Evolutionary conservation across 2,888 invertebrate species (phyloP).

Genomic region (Dyspetes luteomarginatus): DNA sequence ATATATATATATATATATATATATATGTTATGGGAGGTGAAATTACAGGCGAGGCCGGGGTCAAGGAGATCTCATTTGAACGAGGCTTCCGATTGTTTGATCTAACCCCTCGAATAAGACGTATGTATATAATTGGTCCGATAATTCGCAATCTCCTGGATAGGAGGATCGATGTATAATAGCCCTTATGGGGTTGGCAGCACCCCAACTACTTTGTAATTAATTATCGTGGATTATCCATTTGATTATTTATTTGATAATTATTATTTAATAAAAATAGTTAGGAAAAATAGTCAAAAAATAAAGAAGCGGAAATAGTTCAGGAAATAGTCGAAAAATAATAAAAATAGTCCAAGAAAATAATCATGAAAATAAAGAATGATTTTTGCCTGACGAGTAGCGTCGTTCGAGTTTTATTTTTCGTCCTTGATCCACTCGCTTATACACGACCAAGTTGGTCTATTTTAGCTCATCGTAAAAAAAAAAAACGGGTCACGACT

Average conservation of each 20-base stretch:
- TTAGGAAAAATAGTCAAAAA: too few species aligned
- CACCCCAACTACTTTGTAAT: too few species aligned
- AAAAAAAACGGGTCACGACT: conserved; percentile 30
- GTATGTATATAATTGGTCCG: neutral
- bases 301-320: too few species aligned
- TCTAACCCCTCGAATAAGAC: neutral
- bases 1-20: neutral
- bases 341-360: too few species aligned
- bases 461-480: conserved; percentile 15
- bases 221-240: too few species aligned
- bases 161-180: too few species aligned
- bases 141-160: neutral
- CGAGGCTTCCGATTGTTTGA: conserved; percentile 19
- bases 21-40: conserved; percentile 11
- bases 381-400: neutral
- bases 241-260: too few species aligned
- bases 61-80: conserved; percentile 25
- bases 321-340: too few species aligned
- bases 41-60: conserved; percentile 37
- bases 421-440: conserved; percentile 34
- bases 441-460: neutral
- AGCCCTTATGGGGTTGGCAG: too few species aligned
- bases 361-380: conserved; percentile 13
- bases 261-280: too few species aligned
- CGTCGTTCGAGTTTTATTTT: conserved; percentile 4